Conservation (phyloP, 2,113 vertebrate species). For the Gymnorhina tibicen region DNA sequence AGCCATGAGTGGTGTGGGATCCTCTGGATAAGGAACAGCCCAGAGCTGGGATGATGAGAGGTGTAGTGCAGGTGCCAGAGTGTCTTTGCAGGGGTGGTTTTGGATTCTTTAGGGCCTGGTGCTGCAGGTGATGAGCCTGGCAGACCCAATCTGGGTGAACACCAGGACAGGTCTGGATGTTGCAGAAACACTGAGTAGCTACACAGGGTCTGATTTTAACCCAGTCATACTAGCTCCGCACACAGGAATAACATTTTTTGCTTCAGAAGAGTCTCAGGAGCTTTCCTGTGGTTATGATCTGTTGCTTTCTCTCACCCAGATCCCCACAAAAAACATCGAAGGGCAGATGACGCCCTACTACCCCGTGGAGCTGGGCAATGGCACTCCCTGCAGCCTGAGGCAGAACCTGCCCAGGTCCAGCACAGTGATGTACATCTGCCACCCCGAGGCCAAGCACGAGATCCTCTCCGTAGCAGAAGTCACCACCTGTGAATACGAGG, state of each 20-base stretch:
- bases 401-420: conserved; percentile 85
- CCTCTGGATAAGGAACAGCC: not conserved
- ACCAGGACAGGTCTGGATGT: not conserved
- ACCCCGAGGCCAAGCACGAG: conserved; percentile 97
- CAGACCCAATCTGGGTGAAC: not conserved
- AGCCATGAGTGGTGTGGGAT: fast-evolving
- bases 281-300: not conserved
- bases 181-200: not conserved
- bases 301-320: conserved; percentile 60
- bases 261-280: not conserved
- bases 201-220: not conserved
- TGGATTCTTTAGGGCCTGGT: not conserved
- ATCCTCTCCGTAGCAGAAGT: conserved; percentile 95
- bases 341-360: conserved; percentile 96
- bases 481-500: conserved; percentile 96
- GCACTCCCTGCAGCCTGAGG: conserved; percentile 90
- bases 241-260: not conserved
- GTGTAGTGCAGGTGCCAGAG: not conserved
- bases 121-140: not conserved
- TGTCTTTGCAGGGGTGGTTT: not conserved
- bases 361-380: conserved; percentile 89
- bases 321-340: conserved; percentile 92
- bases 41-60: not conserved
- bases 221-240: not conserved
- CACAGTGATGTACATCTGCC: conserved; percentile 92